Percentiles rank a stretch among this genome's conserved stretches.
Evolutionary conservation across 2,888 invertebrate species (phyloP).

Genomic region (Andricus quercusramuli): DNA sequence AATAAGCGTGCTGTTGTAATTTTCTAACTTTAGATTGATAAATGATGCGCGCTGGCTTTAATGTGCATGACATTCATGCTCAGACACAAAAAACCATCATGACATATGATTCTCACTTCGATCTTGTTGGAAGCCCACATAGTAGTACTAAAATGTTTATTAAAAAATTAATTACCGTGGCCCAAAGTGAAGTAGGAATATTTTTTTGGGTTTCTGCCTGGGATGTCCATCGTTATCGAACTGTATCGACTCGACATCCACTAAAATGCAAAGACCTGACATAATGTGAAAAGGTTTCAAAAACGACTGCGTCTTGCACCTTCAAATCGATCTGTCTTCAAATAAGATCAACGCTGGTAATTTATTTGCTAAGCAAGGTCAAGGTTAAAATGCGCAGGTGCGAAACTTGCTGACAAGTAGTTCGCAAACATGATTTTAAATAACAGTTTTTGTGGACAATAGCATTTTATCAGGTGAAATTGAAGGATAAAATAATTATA

Average conservation of each 20-base stretch:
- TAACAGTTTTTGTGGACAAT: background rate
- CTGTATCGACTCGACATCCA: constrained; percentile 24
- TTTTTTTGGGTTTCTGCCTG: background rate
- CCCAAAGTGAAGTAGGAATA: too few relatives aligned
- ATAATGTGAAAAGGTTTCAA: background rate
- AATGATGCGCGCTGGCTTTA: too few relatives aligned
- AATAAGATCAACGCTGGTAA: background rate
- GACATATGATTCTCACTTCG: too few relatives aligned
- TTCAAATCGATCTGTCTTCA: background rate
- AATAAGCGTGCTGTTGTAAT: too few relatives aligned
- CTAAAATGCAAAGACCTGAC: background rate
- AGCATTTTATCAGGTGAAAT: too few relatives aligned
- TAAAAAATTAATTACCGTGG: too few relatives aligned
- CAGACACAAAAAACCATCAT: too few relatives aligned
- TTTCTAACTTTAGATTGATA: too few relatives aligned
- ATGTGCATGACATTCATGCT: too few relatives aligned
- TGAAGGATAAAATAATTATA: too few relatives aligned
- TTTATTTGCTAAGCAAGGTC: background rate
- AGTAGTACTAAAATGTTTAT: too few relatives aligned
- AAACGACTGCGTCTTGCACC: background rate
- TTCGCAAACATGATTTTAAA: background rate
- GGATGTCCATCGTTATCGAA: background rate
- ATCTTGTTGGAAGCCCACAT: too few relatives aligned
- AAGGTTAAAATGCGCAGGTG: background rate
- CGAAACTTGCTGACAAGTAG: background rate